These are phyloP conservation scores for Aythya baeri DNA, from an alignment of 2,113 vertebrate species.

Conservation along the genomic window DNA sequence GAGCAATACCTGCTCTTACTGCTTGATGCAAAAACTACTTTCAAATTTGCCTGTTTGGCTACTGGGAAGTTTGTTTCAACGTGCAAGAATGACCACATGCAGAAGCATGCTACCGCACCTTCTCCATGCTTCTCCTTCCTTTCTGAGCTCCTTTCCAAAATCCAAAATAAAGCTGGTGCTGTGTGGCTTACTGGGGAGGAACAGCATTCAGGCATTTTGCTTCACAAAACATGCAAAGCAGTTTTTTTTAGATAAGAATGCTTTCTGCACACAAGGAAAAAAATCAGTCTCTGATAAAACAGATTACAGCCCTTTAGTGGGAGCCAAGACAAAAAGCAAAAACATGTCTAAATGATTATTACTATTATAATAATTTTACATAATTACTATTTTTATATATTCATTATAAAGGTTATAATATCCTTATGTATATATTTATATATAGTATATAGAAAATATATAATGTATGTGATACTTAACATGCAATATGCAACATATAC, in stretches of 20 bases:
- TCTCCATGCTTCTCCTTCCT: neutral
- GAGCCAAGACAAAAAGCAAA: neutral
- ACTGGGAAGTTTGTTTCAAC: neutral
- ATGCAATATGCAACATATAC: too few species aligned
- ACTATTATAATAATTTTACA: neutral
- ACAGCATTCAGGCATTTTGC: neutral
- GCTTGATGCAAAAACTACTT: neutral
- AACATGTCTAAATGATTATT: neutral
- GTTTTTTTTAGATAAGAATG: rapidly evolving
- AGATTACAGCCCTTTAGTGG: neutral
- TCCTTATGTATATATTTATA: too few species aligned
- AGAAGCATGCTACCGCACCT: neutral
- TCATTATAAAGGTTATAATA: neutral
- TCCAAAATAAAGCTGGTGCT: neutral
- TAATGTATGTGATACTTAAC: too few species aligned
- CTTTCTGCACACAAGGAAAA: neutral
- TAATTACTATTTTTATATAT: neutral
- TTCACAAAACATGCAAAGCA: neutral
- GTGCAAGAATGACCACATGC: rapidly evolving
- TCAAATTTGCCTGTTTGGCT: neutral
- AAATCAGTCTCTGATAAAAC: neutral
- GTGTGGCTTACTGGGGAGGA: neutral
- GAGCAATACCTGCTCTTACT: rapidly evolving
- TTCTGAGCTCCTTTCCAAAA: neutral
- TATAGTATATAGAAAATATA: neutral